phyloP scores from a whole-genome alignment of 2,113 vertebrate genomes.

The Pygoscelis adeliae region DNA sequence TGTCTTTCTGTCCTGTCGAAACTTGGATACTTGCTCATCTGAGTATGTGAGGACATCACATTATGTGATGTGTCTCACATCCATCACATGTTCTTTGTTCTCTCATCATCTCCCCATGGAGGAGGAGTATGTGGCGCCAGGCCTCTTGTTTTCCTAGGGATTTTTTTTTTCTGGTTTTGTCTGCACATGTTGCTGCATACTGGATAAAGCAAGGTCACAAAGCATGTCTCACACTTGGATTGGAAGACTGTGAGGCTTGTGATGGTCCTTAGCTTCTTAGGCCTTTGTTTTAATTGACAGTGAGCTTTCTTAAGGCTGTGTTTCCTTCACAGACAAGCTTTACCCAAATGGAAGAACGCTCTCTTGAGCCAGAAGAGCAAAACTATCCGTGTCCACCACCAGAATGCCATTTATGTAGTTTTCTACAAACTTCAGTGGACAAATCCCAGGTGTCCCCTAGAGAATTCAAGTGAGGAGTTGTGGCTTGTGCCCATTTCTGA shows the following conservation, averaged over 20 bases:
- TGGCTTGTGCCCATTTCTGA: not conserved
- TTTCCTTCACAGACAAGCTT: not conserved
- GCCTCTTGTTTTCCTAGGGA: constrained; percentile 59
- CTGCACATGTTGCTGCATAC: constrained; percentile 52
- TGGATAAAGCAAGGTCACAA: constrained; percentile 59
- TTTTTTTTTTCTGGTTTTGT: constrained; percentile 31
- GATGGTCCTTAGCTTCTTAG: not conserved
- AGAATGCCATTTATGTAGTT: not conserved
- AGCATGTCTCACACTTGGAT: constrained; percentile 34
- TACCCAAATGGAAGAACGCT: not conserved
- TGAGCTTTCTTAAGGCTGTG: not conserved
- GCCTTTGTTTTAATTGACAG: not conserved
- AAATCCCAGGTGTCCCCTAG: not conserved
- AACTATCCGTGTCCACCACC: not conserved
- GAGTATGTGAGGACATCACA: constrained; percentile 34
- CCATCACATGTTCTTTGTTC: constrained; percentile 63
- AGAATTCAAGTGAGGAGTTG: not conserved
- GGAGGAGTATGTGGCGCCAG: constrained; percentile 40
- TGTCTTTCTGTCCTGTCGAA: not conserved
- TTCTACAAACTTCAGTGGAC: not conserved
- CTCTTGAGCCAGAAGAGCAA: not conserved
- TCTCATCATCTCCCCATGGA: constrained; percentile 65
- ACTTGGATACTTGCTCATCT: constrained; percentile 14
- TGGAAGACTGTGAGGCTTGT: not conserved
- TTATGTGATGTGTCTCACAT: constrained; percentile 44